A percentile compares a stretch with the other conserved stretches of the same genome.
Evolutionary conservation across 2,797 vertebrate genomes (phyloP).

Genomic region (Hipposideros larvatus): DNA sequence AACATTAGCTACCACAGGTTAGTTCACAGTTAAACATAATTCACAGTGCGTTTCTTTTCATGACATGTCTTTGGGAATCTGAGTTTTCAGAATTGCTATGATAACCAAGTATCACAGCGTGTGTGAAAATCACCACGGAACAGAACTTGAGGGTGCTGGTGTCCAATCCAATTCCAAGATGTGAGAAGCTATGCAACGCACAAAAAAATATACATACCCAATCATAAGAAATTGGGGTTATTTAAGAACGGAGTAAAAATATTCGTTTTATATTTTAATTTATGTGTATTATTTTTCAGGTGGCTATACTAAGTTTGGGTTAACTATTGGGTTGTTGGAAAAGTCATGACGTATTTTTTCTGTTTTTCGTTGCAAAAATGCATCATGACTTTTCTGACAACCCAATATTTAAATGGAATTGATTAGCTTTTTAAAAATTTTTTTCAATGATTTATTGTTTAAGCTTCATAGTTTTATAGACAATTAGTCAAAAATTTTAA

Average conservation of each 20-base stretch:
- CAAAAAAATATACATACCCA: background rate
- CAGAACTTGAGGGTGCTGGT: background rate
- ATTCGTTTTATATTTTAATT: background rate
- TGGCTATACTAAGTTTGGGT: background rate
- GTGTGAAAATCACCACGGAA: background rate
- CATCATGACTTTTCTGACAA: no score
- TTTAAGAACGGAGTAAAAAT: background rate
- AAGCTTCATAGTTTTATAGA: background rate
- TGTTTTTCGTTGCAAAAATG: no score
- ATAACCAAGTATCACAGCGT: background rate
- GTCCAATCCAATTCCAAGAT: background rate
- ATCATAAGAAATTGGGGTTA: background rate
- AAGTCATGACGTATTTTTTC: no score
- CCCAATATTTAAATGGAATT: background rate
- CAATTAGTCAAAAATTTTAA: background rate
- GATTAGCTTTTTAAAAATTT: background rate
- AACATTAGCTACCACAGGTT: background rate
- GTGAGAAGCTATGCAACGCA: background rate
- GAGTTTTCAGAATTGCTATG: background rate
- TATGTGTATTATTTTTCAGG: background rate
- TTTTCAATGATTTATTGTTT: background rate
- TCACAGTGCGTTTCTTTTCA: background rate
- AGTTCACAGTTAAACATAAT: background rate
- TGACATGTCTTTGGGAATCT: background rate
- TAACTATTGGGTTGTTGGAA: background rate